Conservation (phyloP, 2,113 vertebrate genomes). For the Machaerirhynchus nigripectus region DNA sequence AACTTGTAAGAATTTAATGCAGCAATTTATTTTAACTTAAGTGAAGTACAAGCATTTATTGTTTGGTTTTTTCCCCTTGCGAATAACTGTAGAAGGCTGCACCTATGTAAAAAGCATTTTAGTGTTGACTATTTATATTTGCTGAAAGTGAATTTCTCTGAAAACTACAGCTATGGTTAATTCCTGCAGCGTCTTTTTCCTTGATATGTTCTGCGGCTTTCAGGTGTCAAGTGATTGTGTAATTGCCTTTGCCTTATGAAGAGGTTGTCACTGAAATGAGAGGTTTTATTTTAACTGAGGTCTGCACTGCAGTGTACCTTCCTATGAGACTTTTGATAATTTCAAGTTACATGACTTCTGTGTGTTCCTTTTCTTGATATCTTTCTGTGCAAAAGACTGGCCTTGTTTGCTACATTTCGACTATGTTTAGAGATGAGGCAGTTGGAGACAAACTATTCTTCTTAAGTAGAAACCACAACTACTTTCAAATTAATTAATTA, state of each 20-base stretch:
- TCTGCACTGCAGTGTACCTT: neutral
- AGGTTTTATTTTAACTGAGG: neutral
- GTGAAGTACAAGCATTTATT: neutral
- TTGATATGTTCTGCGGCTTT: neutral
- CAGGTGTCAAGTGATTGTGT: neutral
- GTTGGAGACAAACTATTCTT: neutral
- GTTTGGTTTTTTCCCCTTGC: neutral
- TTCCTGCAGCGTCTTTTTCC: neutral
- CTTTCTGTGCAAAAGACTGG: neutral
- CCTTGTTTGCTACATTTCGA: neutral
- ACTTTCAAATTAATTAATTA: neutral
- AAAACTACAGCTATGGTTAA: neutral
- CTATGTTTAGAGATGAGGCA: neutral
- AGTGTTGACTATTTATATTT: neutral
- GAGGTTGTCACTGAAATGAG: neutral
- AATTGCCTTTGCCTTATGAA: neutral
- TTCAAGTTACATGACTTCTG: neutral
- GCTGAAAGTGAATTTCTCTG: neutral
- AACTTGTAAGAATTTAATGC: neutral
- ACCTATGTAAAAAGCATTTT: neutral
- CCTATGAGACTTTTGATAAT: neutral
- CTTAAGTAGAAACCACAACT: neutral
- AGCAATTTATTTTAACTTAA: neutral
- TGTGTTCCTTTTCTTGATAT: neutral
- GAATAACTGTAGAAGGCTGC: neutral